Evolutionary conservation across 2,888 invertebrate species (phyloP), one percentile per base, ranked within the genome.

Genomic region (Trypoxylon attenuatum): DNA sequence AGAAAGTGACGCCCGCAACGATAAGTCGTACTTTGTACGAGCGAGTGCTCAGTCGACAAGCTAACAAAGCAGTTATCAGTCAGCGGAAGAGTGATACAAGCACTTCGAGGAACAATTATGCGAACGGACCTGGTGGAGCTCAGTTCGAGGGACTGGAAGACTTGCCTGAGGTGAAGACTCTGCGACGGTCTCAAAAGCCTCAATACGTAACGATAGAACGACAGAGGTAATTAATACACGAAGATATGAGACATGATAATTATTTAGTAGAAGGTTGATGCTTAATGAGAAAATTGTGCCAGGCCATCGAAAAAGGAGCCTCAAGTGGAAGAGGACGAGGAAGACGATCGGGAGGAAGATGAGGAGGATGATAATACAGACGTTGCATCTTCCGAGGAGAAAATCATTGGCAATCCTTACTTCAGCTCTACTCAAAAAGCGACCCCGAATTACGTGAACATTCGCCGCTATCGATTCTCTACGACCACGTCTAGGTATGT

Each of bases 21-120:
- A 92, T 94, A 75, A 94, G 93, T 84, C 93, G 93, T 85, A 92
- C 91, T 42, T 88, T 95, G 1, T 94, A 94, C 81, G 92, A 95
- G 80, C 91, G 93, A 78, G 94, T 95, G 1, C 86, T 95, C 2
- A 90, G 84, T 73, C 82, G 85, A 4, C 86, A 87, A 41, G 66
- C 76, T 2, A 67, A 58, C 8, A 84, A 75, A 42, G 38, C 73
- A 0, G 64, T 68, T 10, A 41, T 56, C 19, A 65, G 69, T 13
- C 68, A 69, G 18, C 60, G 63, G 1, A 63, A 81, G 16, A 73
- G 75, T 33, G 63, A 79, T 55, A 84, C 71, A 87, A n/a, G n/a
- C n/a, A n/a, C n/a, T n/a, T n/a, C n/a, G n/a, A n/a, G n/a, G n/a
- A 66, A 77, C 0, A 78, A 78, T 18, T 86, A 84, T 53, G 78